Conservation (phyloP, 2,888 invertebrate species). For the Copidosoma aretas region DNA sequence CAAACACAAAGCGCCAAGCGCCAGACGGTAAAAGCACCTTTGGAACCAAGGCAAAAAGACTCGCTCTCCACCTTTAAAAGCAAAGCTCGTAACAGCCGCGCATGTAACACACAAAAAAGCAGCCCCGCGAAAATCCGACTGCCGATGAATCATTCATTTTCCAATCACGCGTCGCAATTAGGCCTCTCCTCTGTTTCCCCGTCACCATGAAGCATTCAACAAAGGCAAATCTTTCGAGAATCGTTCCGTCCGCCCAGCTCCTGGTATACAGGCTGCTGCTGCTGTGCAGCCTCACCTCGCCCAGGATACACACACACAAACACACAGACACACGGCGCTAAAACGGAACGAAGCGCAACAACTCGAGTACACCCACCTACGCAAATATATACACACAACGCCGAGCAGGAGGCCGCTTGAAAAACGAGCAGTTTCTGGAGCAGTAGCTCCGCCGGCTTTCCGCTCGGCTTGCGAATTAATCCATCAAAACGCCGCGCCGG, state of each 20-base stretch:
- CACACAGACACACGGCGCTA: too few species aligned
- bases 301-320: too few species aligned
- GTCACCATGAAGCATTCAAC: neutral
- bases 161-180: neutral
- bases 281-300: neutral
- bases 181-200: too few species aligned
- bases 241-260: slow-evolving; percentile 1
- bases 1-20: too few species aligned
- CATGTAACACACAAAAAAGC: too few species aligned
- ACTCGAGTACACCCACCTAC: too few species aligned
- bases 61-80: too few species aligned
- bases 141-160: neutral
- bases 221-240: slow-evolving; percentile 9
- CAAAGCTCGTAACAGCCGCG: too few species aligned
- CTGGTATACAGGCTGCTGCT: too few species aligned
- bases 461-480: slow-evolving; percentile 57
- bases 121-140: neutral
- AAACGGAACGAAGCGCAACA: too few species aligned
- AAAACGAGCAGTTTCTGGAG: slow-evolving; percentile 48
- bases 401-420: slow-evolving; percentile 34
- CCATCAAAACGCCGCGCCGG: slow-evolving; percentile 54
- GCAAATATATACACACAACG: neutral
- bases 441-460: slow-evolving; percentile 50
- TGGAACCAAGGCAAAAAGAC: too few species aligned
- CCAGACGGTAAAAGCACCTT: too few species aligned